phyloP scores from a whole-genome alignment of 2,797 vertebrate genomes.

The Paratrypauchen microcephalus region DNA sequence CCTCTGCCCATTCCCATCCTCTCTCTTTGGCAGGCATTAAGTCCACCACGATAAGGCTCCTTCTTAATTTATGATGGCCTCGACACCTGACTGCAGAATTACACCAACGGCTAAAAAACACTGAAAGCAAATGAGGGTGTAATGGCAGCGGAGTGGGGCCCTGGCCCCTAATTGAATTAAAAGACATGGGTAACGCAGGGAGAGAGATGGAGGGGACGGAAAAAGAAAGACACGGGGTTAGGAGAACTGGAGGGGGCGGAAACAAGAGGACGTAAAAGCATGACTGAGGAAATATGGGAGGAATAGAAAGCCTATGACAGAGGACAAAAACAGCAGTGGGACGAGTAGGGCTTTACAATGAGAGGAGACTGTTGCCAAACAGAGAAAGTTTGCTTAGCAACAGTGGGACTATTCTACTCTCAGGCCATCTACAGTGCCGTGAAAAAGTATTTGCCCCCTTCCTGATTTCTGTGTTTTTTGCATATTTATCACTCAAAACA shows the following conservation, averaged over 20 bases:
- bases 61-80: constrained; percentile 79
- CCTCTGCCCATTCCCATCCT: constrained; percentile 45
- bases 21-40: constrained; percentile 74
- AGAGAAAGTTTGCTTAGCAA: constrained; percentile 67
- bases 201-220: constrained; percentile 6
- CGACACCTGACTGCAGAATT: constrained; percentile 83
- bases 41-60: constrained; percentile 69
- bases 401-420: constrained; percentile 29
- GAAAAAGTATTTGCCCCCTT: too few relatives aligned
- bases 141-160: constrained; percentile 88
- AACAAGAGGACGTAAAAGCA: constrained; percentile 41
- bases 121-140: constrained; percentile 89
- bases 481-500: too few relatives aligned
- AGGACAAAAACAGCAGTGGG: constrained; percentile 59
- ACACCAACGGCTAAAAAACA: constrained; percentile 82
- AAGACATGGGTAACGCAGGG: constrained; percentile 75
- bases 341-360: constrained; percentile 63
- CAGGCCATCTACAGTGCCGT: background rate
- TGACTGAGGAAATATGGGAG: constrained; percentile 57
- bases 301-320: constrained; percentile 48
- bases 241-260: constrained; percentile 33
- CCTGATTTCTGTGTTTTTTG: too few relatives aligned
- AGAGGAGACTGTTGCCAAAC: constrained; percentile 58
- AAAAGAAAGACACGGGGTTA: constrained; percentile 35
- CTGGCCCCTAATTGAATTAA: constrained; percentile 99